Conservation (phyloP, 2,888 invertebrate species). For the Barypeithes pellucidus region DNA sequence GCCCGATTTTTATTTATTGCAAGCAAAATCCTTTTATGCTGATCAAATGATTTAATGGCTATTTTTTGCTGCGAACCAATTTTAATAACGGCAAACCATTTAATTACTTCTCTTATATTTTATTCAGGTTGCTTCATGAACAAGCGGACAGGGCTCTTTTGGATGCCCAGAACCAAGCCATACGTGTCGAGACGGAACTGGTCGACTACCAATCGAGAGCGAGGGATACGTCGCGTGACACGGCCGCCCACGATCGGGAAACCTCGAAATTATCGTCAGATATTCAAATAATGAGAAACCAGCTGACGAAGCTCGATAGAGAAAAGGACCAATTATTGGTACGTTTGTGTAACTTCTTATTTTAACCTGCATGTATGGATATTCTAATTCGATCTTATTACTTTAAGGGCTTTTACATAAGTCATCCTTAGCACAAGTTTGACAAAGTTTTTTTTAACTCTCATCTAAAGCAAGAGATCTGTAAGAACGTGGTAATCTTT, state of each 20-base stretch:
- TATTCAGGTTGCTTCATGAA: conserved; percentile 79
- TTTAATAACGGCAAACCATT: no score
- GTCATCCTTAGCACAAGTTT: no score
- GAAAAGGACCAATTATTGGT: conserved; percentile 81
- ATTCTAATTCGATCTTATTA: no score
- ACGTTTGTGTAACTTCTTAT: conserved; percentile 60
- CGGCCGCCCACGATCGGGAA: conserved; percentile 73
- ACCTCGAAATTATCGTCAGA: conserved; percentile 77
- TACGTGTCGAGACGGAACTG: conserved; percentile 78
- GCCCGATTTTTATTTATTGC: no score
- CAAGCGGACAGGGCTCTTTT: conserved; percentile 83
- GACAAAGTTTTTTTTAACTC: no score
- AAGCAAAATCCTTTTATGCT: no score
- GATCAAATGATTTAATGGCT: no score
- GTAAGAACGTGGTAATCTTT: no score
- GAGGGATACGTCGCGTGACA: conserved; percentile 56
- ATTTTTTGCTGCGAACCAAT: no score
- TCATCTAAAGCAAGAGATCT: no score
- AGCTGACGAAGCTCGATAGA: conserved; percentile 78
- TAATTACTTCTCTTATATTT: no score
- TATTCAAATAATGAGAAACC: conserved; percentile 76
- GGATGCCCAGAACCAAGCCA: conserved; percentile 80
- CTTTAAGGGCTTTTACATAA: no score
- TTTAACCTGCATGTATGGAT: conserved; percentile 8
- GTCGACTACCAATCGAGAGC: conserved; percentile 74